Evolutionary conservation across 2,797 vertebrate species (phyloP).

Genomic region (Enteromius treurensis): DNA sequence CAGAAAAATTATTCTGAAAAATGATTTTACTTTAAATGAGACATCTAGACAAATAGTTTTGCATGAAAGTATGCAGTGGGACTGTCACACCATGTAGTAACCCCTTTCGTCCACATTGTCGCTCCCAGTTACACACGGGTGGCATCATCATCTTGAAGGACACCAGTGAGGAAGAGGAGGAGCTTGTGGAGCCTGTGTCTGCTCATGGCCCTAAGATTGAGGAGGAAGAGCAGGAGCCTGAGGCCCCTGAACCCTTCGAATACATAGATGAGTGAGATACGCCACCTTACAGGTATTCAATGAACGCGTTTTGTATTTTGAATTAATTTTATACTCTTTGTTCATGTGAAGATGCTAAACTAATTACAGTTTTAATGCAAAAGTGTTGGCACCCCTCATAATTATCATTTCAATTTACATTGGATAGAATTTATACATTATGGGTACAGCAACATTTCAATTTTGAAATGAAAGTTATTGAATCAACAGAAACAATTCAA

Average conservation of each 20-base stretch:
- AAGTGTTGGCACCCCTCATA: not conserved
- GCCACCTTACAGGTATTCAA: conserved; percentile 8
- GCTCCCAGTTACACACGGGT: conserved; percentile 88
- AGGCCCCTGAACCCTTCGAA: conserved; percentile 96
- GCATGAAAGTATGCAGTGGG: not conserved
- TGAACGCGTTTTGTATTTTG: not conserved
- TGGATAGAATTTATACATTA: not conserved
- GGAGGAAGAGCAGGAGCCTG: conserved; percentile 97
- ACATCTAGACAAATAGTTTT: not conserved
- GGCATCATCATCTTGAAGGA: conserved; percentile 98
- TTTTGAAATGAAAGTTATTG: not conserved
- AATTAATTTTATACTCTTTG: not conserved
- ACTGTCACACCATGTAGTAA: not conserved
- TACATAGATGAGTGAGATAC: conserved; percentile 91
- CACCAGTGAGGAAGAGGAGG: conserved; percentile 94
- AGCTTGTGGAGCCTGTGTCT: conserved; percentile 95
- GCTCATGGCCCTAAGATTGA: conserved; percentile 97
- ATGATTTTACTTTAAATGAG: not conserved
- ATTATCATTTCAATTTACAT: not conserved
- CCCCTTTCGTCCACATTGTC: not conserved
- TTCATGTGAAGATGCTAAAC: not conserved
- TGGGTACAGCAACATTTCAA: not conserved
- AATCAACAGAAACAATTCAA: not conserved
- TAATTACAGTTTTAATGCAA: not conserved
- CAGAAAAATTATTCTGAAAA: not conserved